Percentiles rank a stretch among this genome's conserved stretches.
Conservation (phyloP, 2,797 vertebrate genomes). For the Micrastur ruficollis region DNA sequence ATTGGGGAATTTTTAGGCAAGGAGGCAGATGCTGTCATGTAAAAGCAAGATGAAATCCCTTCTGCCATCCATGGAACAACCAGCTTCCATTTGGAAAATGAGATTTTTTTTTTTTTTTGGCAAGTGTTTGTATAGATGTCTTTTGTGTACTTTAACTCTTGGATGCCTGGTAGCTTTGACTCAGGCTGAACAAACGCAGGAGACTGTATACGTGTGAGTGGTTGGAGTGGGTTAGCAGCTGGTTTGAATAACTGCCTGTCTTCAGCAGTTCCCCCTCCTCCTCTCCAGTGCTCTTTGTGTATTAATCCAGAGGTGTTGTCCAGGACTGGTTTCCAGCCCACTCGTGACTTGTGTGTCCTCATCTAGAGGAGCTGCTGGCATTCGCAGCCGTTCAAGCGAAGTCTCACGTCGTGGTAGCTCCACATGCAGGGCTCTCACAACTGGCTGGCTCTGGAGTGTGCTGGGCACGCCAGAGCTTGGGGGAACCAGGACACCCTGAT, state of each 20-base stretch:
- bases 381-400: not conserved
- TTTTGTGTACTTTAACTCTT: conserved; percentile 14
- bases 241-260: conserved; percentile 53
- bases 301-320: conserved; percentile 15
- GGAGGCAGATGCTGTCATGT: not conserved
- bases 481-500: not conserved
- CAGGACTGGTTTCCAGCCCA: conserved; percentile 23
- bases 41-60: not conserved
- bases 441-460: not conserved
- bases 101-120: conserved; percentile 8
- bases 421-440: accelerated
- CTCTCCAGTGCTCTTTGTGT: not conserved
- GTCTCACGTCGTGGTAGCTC: not conserved
- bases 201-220: not conserved
- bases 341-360: not conserved
- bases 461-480: not conserved
- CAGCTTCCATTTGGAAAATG: conserved; percentile 2
- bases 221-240: conserved; percentile 22
- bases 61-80: not conserved
- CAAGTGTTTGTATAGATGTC: not conserved
- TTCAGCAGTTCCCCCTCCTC: not conserved
- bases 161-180: not conserved
- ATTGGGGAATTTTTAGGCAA: not conserved
- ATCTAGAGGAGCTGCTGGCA: not conserved
- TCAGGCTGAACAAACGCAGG: not conserved